A percentile compares a stretch with the other conserved stretches of the same genome.
phyloP scores from a whole-genome alignment of 2,888 invertebrate species.

The Sinohyriopsis cumingii region DNA sequence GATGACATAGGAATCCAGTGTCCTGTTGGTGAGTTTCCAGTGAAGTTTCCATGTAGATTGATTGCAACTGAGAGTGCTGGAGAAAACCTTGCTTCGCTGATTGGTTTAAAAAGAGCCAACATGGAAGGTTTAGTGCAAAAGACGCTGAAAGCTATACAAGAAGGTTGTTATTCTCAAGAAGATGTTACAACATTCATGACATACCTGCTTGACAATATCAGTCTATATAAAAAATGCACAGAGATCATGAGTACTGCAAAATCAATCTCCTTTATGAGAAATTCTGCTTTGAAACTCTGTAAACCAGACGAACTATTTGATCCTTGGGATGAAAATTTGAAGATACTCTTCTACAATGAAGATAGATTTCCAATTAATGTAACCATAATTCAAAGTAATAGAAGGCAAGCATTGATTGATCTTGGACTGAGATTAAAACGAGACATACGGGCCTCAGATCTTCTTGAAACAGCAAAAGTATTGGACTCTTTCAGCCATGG shows the following conservation, averaged over 20 bases:
- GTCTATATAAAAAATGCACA: background rate
- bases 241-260: background rate
- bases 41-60: constrained; percentile 4
- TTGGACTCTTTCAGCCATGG: constrained; percentile 1
- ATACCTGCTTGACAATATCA: constrained; percentile 2
- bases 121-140: constrained; percentile 1
- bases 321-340: constrained; percentile 8
- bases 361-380: constrained; percentile 15
- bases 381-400: background rate
- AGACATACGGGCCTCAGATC: constrained; percentile 9
- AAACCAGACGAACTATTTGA: constrained; percentile 23
- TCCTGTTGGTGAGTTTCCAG: constrained; percentile 1
- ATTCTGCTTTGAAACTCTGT: background rate
- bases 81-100: background rate
- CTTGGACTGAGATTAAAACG: constrained; percentile 20
- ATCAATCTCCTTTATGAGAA: background rate
- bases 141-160: too few species aligned
- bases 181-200: constrained; percentile 2
- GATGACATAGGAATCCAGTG: background rate
- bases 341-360: constrained; percentile 8
- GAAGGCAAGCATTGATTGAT: background rate
- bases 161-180: background rate
- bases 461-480: constrained; percentile 12
- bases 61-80: background rate
- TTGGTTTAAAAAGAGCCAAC: background rate